Conservation (phyloP, 2,113 vertebrate species). For the Tenebrosternarchus preto region DNA sequence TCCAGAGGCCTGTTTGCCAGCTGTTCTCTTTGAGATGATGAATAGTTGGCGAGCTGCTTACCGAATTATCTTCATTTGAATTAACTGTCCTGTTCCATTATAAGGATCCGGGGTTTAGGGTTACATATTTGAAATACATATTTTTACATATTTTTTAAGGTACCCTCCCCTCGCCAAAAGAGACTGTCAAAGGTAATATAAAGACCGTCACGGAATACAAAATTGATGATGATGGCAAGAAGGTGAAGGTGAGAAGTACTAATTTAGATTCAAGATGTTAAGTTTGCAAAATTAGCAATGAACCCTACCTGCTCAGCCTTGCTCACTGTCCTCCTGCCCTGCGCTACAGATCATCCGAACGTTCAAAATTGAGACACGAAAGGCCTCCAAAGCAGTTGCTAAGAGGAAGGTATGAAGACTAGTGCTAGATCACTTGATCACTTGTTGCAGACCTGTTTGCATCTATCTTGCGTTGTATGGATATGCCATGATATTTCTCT, state of each 20-base stretch:
- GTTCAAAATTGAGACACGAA: conserved; percentile 92
- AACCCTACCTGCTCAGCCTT: neutral
- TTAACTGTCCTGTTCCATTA: too few species aligned
- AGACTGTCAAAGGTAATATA: conserved; percentile 89
- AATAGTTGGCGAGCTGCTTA: too few species aligned
- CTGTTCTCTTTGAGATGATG: too few species aligned
- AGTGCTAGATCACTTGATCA: too few species aligned
- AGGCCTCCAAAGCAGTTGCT: conserved; percentile 94
- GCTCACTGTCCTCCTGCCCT: neutral
- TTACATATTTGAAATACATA: neutral
- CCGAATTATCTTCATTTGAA: too few species aligned
- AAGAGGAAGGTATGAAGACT: conserved; percentile 82
- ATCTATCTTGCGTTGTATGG: neutral
- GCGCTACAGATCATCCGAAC: conserved; percentile 89
- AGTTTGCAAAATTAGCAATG: neutral
- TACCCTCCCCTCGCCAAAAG: conserved; percentile 84
- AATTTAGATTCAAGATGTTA: neutral
- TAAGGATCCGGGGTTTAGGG: too few species aligned
- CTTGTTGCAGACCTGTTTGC: neutral
- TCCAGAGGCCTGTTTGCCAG: too few species aligned
- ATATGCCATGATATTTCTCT: neutral
- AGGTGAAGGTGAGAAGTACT: conserved; percentile 80
- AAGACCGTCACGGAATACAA: conserved; percentile 94
- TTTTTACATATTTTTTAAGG: conserved; percentile 67
- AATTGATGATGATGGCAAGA: conserved; percentile 90